These are phyloP conservation scores for Bubo bubo DNA, from an alignment of 2,113 vertebrate species.

Conservation along the genomic window DNA sequence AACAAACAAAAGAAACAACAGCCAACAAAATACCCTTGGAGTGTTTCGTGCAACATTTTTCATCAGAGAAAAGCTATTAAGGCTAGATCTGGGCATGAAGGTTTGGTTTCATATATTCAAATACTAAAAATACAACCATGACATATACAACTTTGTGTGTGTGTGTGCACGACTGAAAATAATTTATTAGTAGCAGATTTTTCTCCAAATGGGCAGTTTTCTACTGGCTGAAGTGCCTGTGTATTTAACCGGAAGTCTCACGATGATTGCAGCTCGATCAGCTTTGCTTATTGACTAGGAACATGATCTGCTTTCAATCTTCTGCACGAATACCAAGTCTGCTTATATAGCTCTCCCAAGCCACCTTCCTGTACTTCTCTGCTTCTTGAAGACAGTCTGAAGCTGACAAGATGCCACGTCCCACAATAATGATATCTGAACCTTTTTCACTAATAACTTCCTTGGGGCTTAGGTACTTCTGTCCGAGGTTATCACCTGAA, in stretches of 20 bases:
- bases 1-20: neutral
- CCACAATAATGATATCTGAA: conserved; percentile 94
- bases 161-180: neutral
- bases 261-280: neutral
- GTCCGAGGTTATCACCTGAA: conserved; percentile 88
- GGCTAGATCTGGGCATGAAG: neutral
- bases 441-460: conserved; percentile 84
- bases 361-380: conserved; percentile 85
- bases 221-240: neutral
- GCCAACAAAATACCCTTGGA: neutral
- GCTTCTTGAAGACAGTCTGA: conserved; percentile 78
- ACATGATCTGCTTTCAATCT: neutral
- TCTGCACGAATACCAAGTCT: conserved; percentile 52
- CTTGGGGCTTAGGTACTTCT: conserved; percentile 87
- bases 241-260: neutral
- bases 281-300: neutral
- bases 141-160: neutral
- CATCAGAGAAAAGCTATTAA: neutral
- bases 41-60: neutral
- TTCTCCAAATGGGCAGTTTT: neutral
- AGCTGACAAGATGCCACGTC: conserved; percentile 87
- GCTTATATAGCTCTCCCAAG: conserved; percentile 88
- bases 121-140: neutral
- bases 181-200: neutral
- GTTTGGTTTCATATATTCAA: neutral